These are phyloP conservation scores for Bombyx huttoni DNA, from an alignment of 2,888 invertebrate species.

Conservation along the genomic window DNA sequence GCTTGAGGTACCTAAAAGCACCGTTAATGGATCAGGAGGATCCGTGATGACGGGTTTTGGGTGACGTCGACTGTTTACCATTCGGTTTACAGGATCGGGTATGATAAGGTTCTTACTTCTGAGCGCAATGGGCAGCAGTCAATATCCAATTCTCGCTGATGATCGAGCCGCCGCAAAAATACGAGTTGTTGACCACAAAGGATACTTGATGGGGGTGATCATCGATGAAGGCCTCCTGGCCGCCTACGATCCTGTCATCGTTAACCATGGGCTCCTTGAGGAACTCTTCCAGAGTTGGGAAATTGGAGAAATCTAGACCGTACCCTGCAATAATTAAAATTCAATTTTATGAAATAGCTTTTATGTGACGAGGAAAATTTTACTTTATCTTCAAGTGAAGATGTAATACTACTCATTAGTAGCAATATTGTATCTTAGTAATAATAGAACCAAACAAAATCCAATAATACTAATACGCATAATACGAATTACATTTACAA, in stretches of 20 bases:
- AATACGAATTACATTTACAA: no score
- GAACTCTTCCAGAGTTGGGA: slow-evolving; percentile 16
- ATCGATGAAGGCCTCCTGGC: slow-evolving; percentile 41
- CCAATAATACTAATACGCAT: no score
- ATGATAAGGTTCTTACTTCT: slow-evolving; percentile 38
- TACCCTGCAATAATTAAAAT: slow-evolving; percentile 8
- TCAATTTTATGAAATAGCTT: not conserved
- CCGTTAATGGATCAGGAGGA: no score
- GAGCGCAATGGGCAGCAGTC: slow-evolving; percentile 65
- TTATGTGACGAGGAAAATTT: not conserved
- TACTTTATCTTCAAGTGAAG: no score
- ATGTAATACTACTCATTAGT: no score
- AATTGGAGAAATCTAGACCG: slow-evolving; percentile 10
- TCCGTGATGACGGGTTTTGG: no score
- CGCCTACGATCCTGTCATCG: slow-evolving; percentile 49
- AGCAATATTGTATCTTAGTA: no score
- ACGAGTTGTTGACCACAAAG: slow-evolving; percentile 48
- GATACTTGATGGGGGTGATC: slow-evolving; percentile 60
- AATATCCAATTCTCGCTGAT: slow-evolving; percentile 50
- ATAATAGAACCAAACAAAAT: no score
- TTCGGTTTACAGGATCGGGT: no score
- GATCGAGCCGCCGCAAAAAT: slow-evolving; percentile 63
- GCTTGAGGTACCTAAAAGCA: no score
- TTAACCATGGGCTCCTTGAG: slow-evolving; percentile 13
- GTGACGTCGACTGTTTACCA: no score